Evolutionary conservation across 2,113 vertebrate species (phyloP).

Genomic region (Cygnus atratus): DNA sequence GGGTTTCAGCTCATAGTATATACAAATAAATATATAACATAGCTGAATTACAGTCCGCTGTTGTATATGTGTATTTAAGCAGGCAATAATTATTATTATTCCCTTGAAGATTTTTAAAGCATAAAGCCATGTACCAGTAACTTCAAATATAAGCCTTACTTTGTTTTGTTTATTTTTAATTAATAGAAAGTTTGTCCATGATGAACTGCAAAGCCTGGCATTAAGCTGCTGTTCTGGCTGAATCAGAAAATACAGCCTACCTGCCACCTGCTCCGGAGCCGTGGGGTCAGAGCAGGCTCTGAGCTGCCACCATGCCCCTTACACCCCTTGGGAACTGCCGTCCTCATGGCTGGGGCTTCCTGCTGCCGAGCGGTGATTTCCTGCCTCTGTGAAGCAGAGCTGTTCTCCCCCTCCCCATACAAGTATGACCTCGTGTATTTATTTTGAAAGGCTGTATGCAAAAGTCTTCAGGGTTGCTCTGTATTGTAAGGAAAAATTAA

Average conservation of each 20-base stretch:
- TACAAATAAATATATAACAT: neutral
- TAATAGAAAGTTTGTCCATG: neutral
- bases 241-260: neutral
- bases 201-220: neutral
- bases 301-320: too few species aligned
- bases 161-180: neutral
- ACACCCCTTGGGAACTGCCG: neutral
- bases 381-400: neutral
- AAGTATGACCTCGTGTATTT: neutral
- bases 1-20: neutral
- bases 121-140: neutral
- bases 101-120: neutral
- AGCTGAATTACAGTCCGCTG: neutral
- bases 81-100: neutral
- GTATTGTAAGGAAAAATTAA: neutral
- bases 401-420: neutral
- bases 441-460: constrained; percentile 22
- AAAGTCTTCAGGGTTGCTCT: neutral
- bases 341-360: neutral
- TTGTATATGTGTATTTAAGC: neutral
- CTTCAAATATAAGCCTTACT: neutral
- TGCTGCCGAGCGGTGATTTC: neutral
- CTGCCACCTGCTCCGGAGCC: neutral
- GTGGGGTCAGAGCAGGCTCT: too few species aligned
- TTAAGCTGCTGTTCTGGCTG: neutral